A percentile compares a stretch with the other conserved stretches of the same genome.
phyloP scores from a whole-genome alignment of 2,888 invertebrate species.

The Phania funesta region DNA sequence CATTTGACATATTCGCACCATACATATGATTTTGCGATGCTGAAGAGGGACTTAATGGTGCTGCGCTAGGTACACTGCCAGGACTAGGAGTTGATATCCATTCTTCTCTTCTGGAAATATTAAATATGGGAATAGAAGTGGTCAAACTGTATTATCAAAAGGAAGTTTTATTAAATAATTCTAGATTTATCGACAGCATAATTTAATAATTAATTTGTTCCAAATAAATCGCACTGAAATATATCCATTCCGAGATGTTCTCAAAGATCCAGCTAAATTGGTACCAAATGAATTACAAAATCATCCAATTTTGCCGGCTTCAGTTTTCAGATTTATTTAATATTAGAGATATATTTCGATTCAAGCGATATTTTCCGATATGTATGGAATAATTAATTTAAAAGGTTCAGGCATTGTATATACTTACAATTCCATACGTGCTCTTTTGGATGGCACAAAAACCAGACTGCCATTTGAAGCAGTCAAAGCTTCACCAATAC shows the following conservation, averaged over 20 bases:
- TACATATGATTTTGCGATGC: constrained; percentile 82
- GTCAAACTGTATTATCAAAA: neutral
- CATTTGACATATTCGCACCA: constrained; percentile 82
- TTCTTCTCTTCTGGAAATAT: constrained; percentile 80
- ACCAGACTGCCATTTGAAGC: constrained; percentile 80
- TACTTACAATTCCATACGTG: constrained; percentile 80
- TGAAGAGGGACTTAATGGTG: constrained; percentile 86
- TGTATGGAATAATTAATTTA: too few species aligned
- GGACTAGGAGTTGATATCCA: constrained; percentile 85
- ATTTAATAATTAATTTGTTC: too few species aligned
- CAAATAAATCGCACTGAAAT: too few species aligned
- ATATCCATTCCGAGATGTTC: too few species aligned
- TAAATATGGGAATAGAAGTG: neutral
- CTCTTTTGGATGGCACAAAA: constrained; percentile 81
- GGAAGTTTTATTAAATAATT: neutral
- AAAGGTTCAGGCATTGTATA: too few species aligned
- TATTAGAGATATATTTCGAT: too few species aligned
- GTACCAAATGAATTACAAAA: too few species aligned
- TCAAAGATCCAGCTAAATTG: too few species aligned
- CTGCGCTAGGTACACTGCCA: constrained; percentile 82
- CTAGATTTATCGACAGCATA: too few species aligned
- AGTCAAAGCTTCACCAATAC: constrained; percentile 63
- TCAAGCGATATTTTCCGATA: too few species aligned
- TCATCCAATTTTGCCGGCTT: too few species aligned
- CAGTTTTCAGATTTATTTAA: too few species aligned